Evolutionary conservation across 2,113 vertebrate species (phyloP), one percentile per base, ranked within the genome.

Genomic region (Dascyllus trimaculatus): DNA sequence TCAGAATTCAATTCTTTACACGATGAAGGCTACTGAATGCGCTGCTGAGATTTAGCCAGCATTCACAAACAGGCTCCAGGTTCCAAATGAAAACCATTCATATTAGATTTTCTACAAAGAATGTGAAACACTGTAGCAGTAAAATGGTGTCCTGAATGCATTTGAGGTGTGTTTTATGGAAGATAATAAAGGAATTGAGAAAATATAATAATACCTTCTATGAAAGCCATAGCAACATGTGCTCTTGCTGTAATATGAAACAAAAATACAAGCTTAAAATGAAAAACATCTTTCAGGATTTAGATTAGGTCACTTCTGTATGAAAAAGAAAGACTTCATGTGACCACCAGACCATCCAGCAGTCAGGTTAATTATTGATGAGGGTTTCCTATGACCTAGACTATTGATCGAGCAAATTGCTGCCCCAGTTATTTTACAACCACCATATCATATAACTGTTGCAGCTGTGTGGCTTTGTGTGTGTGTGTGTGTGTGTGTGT

Each of bases 331-430:
- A 7, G 51, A 29, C 22, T 45, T 60, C 65, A 56, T 75, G 70
- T 61, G 63, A 76, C 59, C 67, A 76, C 58, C 8, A 22, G 38
- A 67, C 22, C 52, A 76, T 69, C 77, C 64, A 82, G 46, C 82
- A 66, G 51, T 1, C 71, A 40, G 67, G 53, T 87, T 78, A 80
- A 91, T 88, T 93, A 92, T 93, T 89, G 88, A 92, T 88, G 74
- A 80, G 71, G 74, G 85, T 87, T 45, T 88, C 75, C 75, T 64
- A 35, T 93, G 86, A 90, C 88, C 81, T 9, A 53, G 26, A 67
- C 54, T 90, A 92, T 92, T 77, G 92, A 93, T 91, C 49, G 80
- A 88, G 83, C 68, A 89, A 81, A 88, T 85, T 84, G 78, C 75
- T 86, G 71, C 71, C 80, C 85, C 43, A 69, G 77, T 88, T 87